Percentiles rank a stretch among this genome's conserved stretches.
Conservation (phyloP, 2,113 vertebrate species). For the Halcyon malimbica region DNA sequence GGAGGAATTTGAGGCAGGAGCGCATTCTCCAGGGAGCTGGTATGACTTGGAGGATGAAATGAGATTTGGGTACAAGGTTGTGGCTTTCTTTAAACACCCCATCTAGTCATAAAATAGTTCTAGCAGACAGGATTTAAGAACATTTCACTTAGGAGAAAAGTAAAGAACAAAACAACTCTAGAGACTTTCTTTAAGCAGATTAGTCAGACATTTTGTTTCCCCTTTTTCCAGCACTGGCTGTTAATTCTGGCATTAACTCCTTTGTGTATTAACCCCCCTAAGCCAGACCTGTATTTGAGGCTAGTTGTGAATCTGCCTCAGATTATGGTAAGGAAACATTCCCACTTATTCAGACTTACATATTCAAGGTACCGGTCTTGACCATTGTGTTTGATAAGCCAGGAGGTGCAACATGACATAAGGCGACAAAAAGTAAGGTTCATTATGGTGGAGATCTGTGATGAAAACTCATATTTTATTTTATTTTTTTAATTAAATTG, state of each 20-base stretch:
- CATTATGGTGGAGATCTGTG: accelerated
- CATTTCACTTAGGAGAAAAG: not conserved
- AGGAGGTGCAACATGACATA: not conserved
- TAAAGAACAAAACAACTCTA: not conserved
- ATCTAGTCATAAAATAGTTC: not conserved
- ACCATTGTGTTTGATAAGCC: not conserved
- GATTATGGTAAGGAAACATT: not conserved
- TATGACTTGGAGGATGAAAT: not conserved
- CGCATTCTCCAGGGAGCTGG: not conserved
- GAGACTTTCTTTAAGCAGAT: not conserved
- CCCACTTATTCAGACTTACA: not conserved
- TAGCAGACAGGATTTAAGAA: not conserved
- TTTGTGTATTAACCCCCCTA: not conserved
- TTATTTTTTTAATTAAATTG: too few species aligned
- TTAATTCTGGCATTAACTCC: not conserved
- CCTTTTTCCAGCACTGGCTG: not conserved
- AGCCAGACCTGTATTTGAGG: not conserved
- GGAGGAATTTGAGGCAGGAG: not conserved
- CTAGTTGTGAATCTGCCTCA: not conserved
- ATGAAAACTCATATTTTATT: not conserved
- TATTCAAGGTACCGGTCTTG: not conserved
- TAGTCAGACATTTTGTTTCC: not conserved
- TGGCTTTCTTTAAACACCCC: not conserved
- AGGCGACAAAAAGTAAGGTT: not conserved
- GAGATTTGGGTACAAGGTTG: not conserved